These are phyloP conservation scores for Paguma larvata DNA, from an alignment of 2,797 vertebrate species.

Conservation along the genomic window DNA sequence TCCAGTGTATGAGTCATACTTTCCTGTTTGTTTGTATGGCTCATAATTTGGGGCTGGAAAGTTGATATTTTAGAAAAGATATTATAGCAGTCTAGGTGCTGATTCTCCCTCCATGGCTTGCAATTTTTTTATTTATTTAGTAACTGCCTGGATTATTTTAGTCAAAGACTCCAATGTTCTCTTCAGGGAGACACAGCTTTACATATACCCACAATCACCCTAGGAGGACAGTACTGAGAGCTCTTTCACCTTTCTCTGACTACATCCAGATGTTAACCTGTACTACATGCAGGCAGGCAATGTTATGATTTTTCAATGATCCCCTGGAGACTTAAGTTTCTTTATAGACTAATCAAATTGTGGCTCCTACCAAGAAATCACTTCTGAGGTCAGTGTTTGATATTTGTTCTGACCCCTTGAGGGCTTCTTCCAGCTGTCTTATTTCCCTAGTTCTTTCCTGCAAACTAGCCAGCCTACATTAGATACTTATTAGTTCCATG, in stretches of 20 bases:
- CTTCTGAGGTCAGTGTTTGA: background rate
- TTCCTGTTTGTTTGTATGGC: background rate
- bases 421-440: background rate
- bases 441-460: background rate
- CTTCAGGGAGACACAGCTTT: background rate
- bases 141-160: background rate
- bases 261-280: background rate
- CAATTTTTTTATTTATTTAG: background rate
- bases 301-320: background rate
- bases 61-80: background rate
- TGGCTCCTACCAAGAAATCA: background rate
- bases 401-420: background rate
- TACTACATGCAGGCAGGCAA: background rate
- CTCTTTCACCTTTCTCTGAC: background rate
- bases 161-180: background rate
- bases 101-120: background rate
- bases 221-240: background rate
- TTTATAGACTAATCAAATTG: slow-evolving; percentile 20
- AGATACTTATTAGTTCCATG: background rate
- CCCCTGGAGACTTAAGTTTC: background rate
- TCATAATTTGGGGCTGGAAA: background rate
- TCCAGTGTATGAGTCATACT: background rate
- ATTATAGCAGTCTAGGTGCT: background rate
- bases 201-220: background rate
- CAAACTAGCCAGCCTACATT: background rate